Evolutionary conservation across 2,797 vertebrate species (phyloP).

Genomic region (Dermochelys coriacea): DNA sequence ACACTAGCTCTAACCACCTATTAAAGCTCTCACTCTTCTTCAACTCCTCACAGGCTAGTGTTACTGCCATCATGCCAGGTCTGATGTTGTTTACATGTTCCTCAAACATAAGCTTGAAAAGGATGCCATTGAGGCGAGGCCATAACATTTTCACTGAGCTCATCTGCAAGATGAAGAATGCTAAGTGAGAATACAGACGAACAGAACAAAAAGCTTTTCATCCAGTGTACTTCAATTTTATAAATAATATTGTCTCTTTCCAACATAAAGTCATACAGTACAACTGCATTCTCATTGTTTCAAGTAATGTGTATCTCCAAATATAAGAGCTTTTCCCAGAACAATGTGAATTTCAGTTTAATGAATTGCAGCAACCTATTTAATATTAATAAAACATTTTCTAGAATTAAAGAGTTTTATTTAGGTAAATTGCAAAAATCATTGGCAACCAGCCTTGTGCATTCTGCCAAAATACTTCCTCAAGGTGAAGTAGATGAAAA

Average conservation of each 20-base stretch:
- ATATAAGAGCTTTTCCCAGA: neutral
- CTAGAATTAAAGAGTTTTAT: neutral
- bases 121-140: constrained; percentile 91
- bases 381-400: neutral
- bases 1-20: constrained; percentile 89
- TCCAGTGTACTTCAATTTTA: fast-evolving
- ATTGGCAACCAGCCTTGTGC: neutral
- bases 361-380: neutral
- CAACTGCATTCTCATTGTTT: neutral
- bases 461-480: neutral
- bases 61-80: constrained; percentile 96
- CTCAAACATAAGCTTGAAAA: constrained; percentile 96
- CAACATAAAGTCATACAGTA: fast-evolving
- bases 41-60: constrained; percentile 95
- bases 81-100: constrained; percentile 97
- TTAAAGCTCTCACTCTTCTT: constrained; percentile 95
- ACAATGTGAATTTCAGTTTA: neutral
- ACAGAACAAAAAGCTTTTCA: fast-evolving
- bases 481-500: neutral
- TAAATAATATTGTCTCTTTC: neutral
- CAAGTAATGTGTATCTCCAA: neutral
- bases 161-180: constrained; percentile 84
- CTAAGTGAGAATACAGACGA: neutral
- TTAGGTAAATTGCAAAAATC: neutral
- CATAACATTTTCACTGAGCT: constrained; percentile 95